phyloP scores from a whole-genome alignment of 2,888 invertebrate species.

The Barypeithes pellucidus region DNA sequence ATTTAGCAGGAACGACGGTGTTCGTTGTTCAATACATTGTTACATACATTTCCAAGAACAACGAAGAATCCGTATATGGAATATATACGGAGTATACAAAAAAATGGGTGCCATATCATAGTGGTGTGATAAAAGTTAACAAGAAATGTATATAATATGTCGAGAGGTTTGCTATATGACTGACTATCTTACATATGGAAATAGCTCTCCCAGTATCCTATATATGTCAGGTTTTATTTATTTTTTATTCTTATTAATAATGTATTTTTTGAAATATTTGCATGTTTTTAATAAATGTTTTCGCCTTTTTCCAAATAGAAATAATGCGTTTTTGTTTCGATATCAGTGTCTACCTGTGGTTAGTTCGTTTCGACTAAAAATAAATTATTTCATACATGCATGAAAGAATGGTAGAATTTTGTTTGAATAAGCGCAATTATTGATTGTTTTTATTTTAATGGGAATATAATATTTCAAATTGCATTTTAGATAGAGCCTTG shows the following conservation, averaged over 20 bases:
- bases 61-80: background rate
- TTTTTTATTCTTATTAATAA: background rate
- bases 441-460: slow-evolving; percentile 29
- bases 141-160: no score
- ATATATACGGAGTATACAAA: no score
- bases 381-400: slow-evolving; percentile 29
- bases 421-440: slow-evolving; percentile 31
- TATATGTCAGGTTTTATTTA: no score
- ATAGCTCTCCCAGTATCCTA: no score
- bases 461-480: slow-evolving; percentile 28
- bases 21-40: slow-evolving; percentile 15
- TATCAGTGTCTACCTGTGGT: slow-evolving; percentile 10
- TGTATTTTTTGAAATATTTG: background rate
- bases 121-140: no score
- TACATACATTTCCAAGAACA: slow-evolving; percentile 1
- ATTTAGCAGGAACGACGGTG: slow-evolving; percentile 7
- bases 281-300: slow-evolving; percentile 6
- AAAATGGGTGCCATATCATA: background rate
- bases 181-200: no score
- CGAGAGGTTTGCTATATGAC: no score
- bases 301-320: background rate
- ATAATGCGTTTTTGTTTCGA: slow-evolving; percentile 13
- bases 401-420: slow-evolving; percentile 12
- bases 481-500: slow-evolving; percentile 14
- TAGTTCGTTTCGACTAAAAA: slow-evolving; percentile 18